phyloP scores from a whole-genome alignment of 1,140 invertebrate species.

The Aleiodes sp. region DNA sequence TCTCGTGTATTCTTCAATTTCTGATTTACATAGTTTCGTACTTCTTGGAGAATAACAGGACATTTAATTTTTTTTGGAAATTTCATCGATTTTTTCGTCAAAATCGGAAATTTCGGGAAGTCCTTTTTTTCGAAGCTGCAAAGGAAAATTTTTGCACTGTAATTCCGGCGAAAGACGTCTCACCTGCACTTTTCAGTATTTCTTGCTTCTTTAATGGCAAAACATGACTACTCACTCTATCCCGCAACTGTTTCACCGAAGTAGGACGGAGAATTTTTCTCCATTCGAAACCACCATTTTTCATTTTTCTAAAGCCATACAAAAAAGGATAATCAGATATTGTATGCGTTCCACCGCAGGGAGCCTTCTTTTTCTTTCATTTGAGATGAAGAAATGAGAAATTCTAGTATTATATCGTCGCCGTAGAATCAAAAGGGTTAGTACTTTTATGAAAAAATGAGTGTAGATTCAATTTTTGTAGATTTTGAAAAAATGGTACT shows the following conservation, averaged over 20 bases:
- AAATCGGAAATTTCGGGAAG: constrained; percentile 32
- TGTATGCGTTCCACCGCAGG: not conserved
- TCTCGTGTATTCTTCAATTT: constrained; percentile 48
- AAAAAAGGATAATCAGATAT: not conserved
- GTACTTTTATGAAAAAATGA: not conserved
- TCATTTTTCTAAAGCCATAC: not conserved
- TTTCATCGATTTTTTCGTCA: not conserved
- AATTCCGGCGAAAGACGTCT: constrained; percentile 57
- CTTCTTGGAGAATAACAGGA: constrained; percentile 40
- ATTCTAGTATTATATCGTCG: no score
- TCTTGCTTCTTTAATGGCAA: constrained; percentile 54
- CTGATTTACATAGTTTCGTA: constrained; percentile 29
- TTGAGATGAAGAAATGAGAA: no score
- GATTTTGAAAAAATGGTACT: no score
- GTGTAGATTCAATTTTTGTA: not conserved
- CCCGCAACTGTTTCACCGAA: constrained; percentile 58
- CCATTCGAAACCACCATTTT: not conserved
- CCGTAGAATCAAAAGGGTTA: no score
- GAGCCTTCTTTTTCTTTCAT: not conserved
- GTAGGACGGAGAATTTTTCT: not conserved
- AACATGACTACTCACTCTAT: constrained; percentile 61
- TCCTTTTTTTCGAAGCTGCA: constrained; percentile 4
- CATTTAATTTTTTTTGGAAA: not conserved
- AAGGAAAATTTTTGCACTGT: constrained; percentile 56
- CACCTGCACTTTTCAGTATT: constrained; percentile 46